Evolutionary conservation across 2,113 vertebrate genomes (phyloP).

Genomic region (Atlantisia rogersi): DNA sequence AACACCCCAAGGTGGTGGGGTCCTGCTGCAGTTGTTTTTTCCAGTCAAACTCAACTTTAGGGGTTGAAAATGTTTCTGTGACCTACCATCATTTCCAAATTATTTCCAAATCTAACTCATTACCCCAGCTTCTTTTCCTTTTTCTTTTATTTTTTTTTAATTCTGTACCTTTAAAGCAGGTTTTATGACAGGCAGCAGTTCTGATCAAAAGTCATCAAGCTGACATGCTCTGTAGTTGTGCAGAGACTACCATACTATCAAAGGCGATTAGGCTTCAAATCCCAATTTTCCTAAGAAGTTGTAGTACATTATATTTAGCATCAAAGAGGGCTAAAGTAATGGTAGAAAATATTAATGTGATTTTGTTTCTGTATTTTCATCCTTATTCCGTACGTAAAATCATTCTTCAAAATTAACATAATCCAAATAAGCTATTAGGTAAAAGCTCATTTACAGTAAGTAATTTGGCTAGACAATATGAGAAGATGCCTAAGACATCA

Average conservation of each 20-base stretch:
- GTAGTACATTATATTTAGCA: background rate
- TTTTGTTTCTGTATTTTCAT: background rate
- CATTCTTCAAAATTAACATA: background rate
- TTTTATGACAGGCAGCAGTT: background rate
- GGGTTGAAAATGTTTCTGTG: background rate
- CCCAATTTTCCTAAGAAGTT: background rate
- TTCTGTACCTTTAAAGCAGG: background rate
- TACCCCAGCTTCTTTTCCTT: background rate
- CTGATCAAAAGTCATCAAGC: background rate
- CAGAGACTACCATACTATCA: background rate
- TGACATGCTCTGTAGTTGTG: background rate
- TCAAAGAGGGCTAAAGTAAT: background rate
- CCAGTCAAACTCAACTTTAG: background rate
- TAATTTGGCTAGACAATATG: background rate
- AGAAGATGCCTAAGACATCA: background rate
- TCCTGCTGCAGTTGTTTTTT: background rate
- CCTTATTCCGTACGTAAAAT: background rate
- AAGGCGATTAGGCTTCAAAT: background rate
- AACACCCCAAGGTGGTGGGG: background rate
- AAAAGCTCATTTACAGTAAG: background rate
- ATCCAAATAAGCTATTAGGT: slow-evolving; percentile 30
- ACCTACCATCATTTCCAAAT: background rate
- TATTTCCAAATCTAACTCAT: background rate
- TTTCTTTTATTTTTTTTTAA: background rate
- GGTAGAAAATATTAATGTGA: background rate